These are phyloP conservation scores for Centropus unirufus DNA, from an alignment of 2,113 vertebrate genomes.

Conservation along the genomic window DNA sequence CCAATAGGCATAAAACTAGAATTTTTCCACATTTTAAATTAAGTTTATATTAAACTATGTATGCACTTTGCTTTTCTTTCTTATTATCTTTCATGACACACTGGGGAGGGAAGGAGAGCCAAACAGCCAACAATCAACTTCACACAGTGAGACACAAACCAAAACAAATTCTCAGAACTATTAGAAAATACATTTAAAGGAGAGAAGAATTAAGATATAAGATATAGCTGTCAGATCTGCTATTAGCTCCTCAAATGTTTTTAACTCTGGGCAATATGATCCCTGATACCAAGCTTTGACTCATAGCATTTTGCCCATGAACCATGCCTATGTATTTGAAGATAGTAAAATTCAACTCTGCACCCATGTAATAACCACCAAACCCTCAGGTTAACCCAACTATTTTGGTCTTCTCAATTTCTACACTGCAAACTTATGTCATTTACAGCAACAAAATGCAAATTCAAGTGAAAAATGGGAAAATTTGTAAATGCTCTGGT, in stretches of 20 bases:
- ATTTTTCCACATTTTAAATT: neutral
- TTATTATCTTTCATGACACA: neutral
- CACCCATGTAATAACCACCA: neutral
- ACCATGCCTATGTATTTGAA: neutral
- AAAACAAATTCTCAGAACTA: neutral
- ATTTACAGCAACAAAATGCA: neutral
- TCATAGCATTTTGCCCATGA: neutral
- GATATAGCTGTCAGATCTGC: neutral
- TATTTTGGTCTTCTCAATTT: neutral
- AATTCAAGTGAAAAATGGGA: neutral
- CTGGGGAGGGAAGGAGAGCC: neutral
- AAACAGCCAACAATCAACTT: neutral
- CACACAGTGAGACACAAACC: neutral
- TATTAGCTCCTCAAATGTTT: neutral
- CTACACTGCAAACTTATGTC: neutral
- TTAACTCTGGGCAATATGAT: neutral
- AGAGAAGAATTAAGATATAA: neutral
- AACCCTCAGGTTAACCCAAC: neutral
- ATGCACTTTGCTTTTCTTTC: neutral
- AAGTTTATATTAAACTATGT: neutral
- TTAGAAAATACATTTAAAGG: neutral
- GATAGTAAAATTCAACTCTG: neutral
- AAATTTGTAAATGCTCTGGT: neutral
- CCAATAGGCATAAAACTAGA: neutral
- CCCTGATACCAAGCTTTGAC: neutral